Conservation (phyloP, 2,113 vertebrate genomes). For the Myrmecophaga tridactyla region DNA sequence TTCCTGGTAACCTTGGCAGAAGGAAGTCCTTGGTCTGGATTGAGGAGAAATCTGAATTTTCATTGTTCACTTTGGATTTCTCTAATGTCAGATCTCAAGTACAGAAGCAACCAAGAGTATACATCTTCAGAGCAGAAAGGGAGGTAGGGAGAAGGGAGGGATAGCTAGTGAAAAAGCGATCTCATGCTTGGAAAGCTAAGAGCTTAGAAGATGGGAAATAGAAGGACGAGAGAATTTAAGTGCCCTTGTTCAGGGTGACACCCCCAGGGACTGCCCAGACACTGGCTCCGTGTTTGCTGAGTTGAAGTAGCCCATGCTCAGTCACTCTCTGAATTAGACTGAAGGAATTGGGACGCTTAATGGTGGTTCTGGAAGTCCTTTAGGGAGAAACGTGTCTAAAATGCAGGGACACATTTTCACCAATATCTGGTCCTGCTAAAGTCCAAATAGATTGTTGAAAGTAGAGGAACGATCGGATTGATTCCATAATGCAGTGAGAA, state of each 20-base stretch:
- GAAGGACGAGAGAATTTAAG: fast-evolving
- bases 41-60: neutral
- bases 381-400: neutral
- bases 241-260: neutral
- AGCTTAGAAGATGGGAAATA: neutral
- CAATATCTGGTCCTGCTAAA: neutral
- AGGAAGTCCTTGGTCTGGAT: neutral
- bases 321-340: neutral
- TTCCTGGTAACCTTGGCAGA: neutral
- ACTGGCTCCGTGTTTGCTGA: neutral
- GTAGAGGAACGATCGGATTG: neutral
- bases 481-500: neutral
- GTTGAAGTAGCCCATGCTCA: neutral
- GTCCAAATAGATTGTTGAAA: neutral
- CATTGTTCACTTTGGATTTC: neutral
- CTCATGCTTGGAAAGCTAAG: neutral
- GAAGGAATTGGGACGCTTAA: neutral
- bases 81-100: neutral
- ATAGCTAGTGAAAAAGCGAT: neutral
- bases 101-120: neutral
- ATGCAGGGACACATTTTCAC: neutral
- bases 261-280: too few species aligned
- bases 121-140: neutral
- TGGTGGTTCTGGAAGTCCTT: neutral
- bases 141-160: neutral